Evolutionary conservation across 2,797 vertebrate species (phyloP).

Genomic region (Scarus forsteni): DNA sequence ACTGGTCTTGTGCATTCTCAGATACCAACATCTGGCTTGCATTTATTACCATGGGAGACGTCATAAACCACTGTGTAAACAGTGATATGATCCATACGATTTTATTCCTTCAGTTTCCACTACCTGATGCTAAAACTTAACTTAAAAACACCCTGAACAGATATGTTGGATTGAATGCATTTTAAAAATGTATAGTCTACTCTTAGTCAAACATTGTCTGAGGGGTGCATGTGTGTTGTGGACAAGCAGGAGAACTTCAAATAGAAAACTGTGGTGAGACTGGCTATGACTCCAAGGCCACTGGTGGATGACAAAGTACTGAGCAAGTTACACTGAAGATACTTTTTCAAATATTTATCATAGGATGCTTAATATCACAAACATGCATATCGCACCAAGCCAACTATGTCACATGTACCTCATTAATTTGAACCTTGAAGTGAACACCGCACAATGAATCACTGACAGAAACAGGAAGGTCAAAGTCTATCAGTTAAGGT

Average conservation of each 20-base stretch:
- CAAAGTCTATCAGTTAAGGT: constrained; percentile 58
- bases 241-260: not conserved
- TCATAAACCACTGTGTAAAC: constrained; percentile 20
- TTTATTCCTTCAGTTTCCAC: constrained; percentile 38
- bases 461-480: constrained; percentile 53
- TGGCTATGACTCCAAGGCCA: not conserved
- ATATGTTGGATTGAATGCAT: not conserved
- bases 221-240: not conserved
- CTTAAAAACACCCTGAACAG: not conserved
- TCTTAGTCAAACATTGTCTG: not conserved
- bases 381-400: constrained; percentile 12
- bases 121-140: not conserved
- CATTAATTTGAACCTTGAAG: constrained; percentile 64
- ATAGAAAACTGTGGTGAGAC: not conserved
- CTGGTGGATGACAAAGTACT: not conserved
- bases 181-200: not conserved
- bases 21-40: constrained; percentile 47
- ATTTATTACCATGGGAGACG: constrained; percentile 26
- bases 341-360: not conserved
- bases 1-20: not conserved
- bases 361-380: not conserved
- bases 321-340: not conserved
- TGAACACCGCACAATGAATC: constrained; percentile 42
- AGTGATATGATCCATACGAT: constrained; percentile 21
- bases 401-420: constrained; percentile 34